These are phyloP conservation scores for Heterohyrax brucei DNA, from an alignment of 2,797 vertebrate species.

Conservation along the genomic window DNA sequence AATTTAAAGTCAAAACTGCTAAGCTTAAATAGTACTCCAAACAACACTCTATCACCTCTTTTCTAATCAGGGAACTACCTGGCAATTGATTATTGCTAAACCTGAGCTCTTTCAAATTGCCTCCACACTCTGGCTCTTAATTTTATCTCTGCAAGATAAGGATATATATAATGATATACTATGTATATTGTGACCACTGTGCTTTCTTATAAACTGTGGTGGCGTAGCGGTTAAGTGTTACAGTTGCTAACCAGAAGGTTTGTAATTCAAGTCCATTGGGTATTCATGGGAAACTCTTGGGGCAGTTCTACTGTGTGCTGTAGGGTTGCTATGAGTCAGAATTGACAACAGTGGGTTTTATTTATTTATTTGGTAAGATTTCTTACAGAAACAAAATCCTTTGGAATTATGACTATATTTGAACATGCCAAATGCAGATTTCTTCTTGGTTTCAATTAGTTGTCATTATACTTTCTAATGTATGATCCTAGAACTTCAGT, in stretches of 20 bases:
- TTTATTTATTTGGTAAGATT: neutral
- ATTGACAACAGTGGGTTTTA: too few relatives aligned
- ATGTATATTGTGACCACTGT: neutral
- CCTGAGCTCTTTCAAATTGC: neutral
- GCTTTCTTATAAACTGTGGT: too few relatives aligned
- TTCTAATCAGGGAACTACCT: neutral
- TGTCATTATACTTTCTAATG: conserved; percentile 60
- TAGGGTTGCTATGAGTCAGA: too few relatives aligned
- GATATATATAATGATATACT: neutral
- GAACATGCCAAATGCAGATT: conserved; percentile 10
- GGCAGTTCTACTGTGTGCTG: too few relatives aligned
- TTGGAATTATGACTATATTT: conserved; percentile 54
- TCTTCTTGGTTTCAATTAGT: conserved; percentile 47
- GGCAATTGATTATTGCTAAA: neutral
- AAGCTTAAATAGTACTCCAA: neutral
- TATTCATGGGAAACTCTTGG: too few relatives aligned
- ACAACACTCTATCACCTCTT: neutral
- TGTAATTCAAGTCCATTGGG: too few relatives aligned
- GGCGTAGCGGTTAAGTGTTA: too few relatives aligned
- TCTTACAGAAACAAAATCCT: conserved; percentile 52
- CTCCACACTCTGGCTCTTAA: neutral
- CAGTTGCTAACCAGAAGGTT: too few relatives aligned
- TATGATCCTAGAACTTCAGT: conserved; percentile 57
- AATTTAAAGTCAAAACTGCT: conserved; percentile 18
- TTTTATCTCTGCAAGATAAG: neutral